Base-by-base conservation (phyloP, 2,888 invertebrate genomes). In the Tiphia femorata region DNA sequence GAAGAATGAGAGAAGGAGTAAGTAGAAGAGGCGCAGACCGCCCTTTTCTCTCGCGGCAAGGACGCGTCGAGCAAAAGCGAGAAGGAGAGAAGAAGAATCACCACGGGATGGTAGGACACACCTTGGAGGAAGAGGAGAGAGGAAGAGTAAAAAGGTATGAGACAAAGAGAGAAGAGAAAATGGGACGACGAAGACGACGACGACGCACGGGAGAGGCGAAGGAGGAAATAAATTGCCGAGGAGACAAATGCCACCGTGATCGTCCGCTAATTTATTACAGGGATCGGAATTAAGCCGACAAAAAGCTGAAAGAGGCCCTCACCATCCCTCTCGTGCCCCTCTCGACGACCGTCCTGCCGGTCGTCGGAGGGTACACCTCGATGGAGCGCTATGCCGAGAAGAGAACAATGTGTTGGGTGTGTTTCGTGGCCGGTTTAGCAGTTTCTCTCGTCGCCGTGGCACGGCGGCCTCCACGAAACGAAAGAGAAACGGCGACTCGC, bases 171-270 rank as follows among this genome's bases (percentile, higher is more conserved):
- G 27, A 30, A 14, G 10, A 38, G 8, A 8, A 43, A 42, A 41
- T 25, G 12, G 14, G 3, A 25, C 6, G 25, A 25, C 25, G 5
- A 8, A 5, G 8, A 8, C 8, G 25, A 8, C 8, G 25, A 49
- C 19, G 33, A 33, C 25, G 21, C n/a, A 10, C 12, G 21, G 8
- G 21, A 33, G 42, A 12, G 7, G 27, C 38, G 49, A 53, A 49
- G 64, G 59, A 65, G 68, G 66, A 74, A 72, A 79, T 80, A 79
- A 80, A 80, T 79, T 69, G 73, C 70, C 62, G 62, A 59, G 67
- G 74, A 75, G 80, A 80, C 79, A 79, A 82, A 80, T 81, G 80
- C 82, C 81, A 82, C 82, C 80, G 72, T 81, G 81, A 81, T 81
- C 80, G 82, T 55, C 73, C 62, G 73, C 78, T 81, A 81, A 82